A percentile compares a stretch with the other conserved stretches of the same genome.
phyloP scores from a whole-genome alignment of 2,113 vertebrate species.

The Protomyctophum bolini region DNA sequence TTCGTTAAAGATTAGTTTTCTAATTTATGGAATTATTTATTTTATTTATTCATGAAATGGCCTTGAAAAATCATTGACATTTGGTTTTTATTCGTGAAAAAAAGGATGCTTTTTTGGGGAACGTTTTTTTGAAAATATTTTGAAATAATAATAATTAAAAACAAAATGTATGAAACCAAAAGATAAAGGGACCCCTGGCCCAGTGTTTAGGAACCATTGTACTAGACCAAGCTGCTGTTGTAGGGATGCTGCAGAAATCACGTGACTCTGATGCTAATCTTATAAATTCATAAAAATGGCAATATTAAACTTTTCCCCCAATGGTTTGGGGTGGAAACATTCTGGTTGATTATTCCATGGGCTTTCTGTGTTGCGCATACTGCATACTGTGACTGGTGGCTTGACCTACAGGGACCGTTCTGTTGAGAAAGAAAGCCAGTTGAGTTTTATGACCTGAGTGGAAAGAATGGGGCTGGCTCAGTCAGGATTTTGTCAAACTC shows the following conservation, averaged over 20 bases:
- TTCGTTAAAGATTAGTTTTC: no score
- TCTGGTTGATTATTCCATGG: conserved; percentile 52
- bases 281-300: conserved; percentile 17
- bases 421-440: conserved; percentile 57
- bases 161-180: no score
- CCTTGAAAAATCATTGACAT: no score
- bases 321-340: conserved; percentile 59
- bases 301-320: conserved; percentile 44
- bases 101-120: no score
- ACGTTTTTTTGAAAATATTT: no score
- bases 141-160: no score
- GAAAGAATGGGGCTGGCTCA: conserved; percentile 71
- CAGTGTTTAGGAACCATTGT: no score
- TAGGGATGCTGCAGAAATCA: background rate
- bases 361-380: conserved; percentile 24
- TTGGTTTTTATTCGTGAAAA: no score
- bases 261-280: conserved; percentile 4
- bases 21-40: no score
- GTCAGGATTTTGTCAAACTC: conserved; percentile 64
- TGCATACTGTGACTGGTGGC: conserved; percentile 41
- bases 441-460: conserved; percentile 72
- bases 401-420: conserved; percentile 49
- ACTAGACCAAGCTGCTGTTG: background rate
- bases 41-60: no score
- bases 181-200: no score